phyloP scores from a whole-genome alignment of 2,113 vertebrate genomes.

The Sander lucioperca region DNA sequence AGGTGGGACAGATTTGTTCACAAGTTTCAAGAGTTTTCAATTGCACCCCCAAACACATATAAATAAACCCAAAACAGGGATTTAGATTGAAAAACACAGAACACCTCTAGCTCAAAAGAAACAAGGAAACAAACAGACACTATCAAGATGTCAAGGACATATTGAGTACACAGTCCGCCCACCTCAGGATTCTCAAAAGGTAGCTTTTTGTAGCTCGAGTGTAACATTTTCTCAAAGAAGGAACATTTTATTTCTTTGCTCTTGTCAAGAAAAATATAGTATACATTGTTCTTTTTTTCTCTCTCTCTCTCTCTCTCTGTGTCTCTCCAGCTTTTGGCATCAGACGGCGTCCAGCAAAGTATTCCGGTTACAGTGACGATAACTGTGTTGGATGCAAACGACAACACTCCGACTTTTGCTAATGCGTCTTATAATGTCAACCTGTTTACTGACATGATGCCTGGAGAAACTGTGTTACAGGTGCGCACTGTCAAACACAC shows the following conservation, averaged over 20 bases:
- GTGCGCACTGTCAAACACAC: slow-evolving; percentile 58
- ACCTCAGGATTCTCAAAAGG: slow-evolving; percentile 22
- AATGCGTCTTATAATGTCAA: slow-evolving; percentile 93
- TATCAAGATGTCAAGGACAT: slow-evolving; percentile 37
- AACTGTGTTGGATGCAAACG: slow-evolving; percentile 95
- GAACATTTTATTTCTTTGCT: slow-evolving; percentile 2
- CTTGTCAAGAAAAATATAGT: slow-evolving; percentile 11
- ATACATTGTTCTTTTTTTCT: not conserved
- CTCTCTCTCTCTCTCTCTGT: not conserved
- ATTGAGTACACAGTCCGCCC: not conserved
- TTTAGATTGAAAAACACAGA: slow-evolving; percentile 17
- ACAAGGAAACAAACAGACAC: slow-evolving; percentile 22
- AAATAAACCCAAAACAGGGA: slow-evolving; percentile 26
- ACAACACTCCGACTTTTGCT: slow-evolving; percentile 94
- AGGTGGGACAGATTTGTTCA: not conserved
- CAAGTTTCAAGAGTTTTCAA: slow-evolving; percentile 9
- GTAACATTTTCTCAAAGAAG: not conserved
- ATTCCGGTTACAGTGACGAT: slow-evolving; percentile 89
- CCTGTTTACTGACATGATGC: slow-evolving; percentile 92
- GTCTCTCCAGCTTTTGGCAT: slow-evolving; percentile 89
- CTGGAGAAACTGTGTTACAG: slow-evolving; percentile 91
- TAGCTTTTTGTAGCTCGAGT: slow-evolving; percentile 15
- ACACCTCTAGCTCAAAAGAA: slow-evolving; percentile 24
- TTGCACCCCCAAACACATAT: not conserved
- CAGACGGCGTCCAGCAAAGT: slow-evolving; percentile 95